A percentile compares a stretch with the other conserved stretches of the same genome.
phyloP scores from a whole-genome alignment of 2,113 vertebrate genomes.

The Tragelaphus strepsiceros region DNA sequence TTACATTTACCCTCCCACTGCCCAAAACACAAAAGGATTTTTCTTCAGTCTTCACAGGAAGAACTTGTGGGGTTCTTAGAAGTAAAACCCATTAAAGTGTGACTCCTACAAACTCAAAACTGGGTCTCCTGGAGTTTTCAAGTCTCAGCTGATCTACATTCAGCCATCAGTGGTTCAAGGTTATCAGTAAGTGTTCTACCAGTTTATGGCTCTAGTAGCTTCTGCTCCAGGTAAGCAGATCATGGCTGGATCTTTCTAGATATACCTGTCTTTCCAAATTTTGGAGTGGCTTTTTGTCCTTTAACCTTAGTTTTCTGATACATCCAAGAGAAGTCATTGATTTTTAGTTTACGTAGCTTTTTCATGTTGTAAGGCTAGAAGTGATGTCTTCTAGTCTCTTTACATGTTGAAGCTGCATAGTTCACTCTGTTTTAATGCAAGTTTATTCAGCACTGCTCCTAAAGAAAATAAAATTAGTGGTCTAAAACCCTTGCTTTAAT shows the following conservation, averaged over 20 bases:
- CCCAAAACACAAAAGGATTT: background rate
- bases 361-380: background rate
- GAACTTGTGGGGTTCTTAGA: background rate
- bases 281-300: background rate
- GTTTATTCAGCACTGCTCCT: conserved; percentile 15
- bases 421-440: conserved; percentile 7
- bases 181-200: background rate
- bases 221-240: background rate
- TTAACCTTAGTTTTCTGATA: background rate
- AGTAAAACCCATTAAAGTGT: background rate
- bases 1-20: background rate
- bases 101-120: background rate
- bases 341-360: background rate
- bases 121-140: background rate
- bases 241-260: background rate
- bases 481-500: conserved; percentile 50
- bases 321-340: background rate
- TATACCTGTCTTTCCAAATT: background rate
- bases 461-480: conserved; percentile 53
- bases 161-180: background rate
- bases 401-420: background rate
- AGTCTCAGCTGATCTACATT: background rate
- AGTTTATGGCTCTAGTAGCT: background rate
- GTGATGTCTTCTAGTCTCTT: background rate
- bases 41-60: background rate